Conservation (phyloP, 2,888 invertebrate genomes). For the Drosophila peninsularis region DNA sequence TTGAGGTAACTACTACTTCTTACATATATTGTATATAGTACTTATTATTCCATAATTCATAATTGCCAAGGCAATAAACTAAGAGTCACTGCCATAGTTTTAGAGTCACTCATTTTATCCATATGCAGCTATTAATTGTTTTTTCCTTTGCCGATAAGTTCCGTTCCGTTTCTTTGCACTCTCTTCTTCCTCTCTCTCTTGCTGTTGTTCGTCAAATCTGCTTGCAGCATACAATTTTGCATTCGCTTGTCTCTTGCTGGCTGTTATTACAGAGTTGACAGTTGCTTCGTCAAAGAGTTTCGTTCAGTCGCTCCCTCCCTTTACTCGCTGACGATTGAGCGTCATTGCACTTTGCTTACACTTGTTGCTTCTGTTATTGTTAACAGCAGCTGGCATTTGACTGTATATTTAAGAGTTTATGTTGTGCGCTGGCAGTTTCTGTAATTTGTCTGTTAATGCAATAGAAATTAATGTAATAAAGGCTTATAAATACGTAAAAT, state of each 20-base stretch:
- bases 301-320: background rate
- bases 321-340: background rate
- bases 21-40: too few species aligned
- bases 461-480: background rate
- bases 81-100: too few species aligned
- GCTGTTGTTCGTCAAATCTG: too few species aligned
- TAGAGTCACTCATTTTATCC: too few species aligned
- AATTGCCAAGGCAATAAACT: too few species aligned
- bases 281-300: background rate
- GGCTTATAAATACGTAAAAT: background rate
- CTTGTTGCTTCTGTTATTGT: background rate
- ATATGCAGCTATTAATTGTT: too few species aligned
- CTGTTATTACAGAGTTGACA: background rate
- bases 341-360: background rate
- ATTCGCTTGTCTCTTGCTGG: too few species aligned
- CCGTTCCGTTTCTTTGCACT: too few species aligned
- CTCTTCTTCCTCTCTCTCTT: too few species aligned
- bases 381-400: background rate
- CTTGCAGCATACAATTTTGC: background rate
- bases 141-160: too few species aligned
- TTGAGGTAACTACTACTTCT: too few species aligned
- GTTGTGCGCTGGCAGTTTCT: background rate
- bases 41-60: too few species aligned
- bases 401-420: background rate
- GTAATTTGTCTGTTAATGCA: background rate